Evolutionary conservation across 2,113 vertebrate genomes (phyloP).

Genomic region (Shinisaurus crocodilurus): DNA sequence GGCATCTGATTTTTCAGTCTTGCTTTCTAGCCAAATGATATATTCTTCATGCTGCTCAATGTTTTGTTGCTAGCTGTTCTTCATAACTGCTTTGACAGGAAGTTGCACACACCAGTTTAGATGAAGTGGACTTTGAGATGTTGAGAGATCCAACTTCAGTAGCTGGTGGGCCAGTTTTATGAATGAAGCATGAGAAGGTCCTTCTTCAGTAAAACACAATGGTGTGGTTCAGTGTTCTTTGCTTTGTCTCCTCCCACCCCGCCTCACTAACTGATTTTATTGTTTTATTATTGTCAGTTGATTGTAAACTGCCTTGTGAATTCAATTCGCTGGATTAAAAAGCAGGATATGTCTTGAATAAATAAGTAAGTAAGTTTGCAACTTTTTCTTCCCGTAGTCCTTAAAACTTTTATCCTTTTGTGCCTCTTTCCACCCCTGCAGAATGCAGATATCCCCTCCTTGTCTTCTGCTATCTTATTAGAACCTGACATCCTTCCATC

Average conservation of each 20-base stretch:
- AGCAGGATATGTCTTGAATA: too few species aligned
- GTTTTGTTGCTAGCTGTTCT: slow-evolving; percentile 34
- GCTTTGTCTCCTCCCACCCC: neutral
- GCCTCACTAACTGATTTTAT: neutral
- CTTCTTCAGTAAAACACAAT: neutral
- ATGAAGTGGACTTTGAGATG: slow-evolving; percentile 18
- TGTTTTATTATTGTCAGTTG: neutral
- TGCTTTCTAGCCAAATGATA: slow-evolving; percentile 35
- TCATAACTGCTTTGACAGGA: slow-evolving; percentile 29
- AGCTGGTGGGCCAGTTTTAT: neutral
- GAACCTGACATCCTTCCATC: neutral
- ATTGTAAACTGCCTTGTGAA: neutral
- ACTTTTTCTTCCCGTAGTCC: neutral
- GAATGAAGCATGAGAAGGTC: neutral
- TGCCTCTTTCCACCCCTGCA: neutral
- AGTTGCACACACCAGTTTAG: slow-evolving; percentile 24
- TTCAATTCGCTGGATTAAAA: too few species aligned
- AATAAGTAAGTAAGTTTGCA: neutral
- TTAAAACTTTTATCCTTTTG: neutral
- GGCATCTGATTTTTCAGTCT: slow-evolving; percentile 42
- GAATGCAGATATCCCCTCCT: too few species aligned
- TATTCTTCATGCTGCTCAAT: slow-evolving; percentile 26
- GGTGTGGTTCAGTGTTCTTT: neutral
- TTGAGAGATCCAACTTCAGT: neutral
- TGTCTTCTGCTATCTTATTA: neutral